Base-by-base conservation (phyloP, 2,113 vertebrate genomes). In the Centropristis striata region DNA sequence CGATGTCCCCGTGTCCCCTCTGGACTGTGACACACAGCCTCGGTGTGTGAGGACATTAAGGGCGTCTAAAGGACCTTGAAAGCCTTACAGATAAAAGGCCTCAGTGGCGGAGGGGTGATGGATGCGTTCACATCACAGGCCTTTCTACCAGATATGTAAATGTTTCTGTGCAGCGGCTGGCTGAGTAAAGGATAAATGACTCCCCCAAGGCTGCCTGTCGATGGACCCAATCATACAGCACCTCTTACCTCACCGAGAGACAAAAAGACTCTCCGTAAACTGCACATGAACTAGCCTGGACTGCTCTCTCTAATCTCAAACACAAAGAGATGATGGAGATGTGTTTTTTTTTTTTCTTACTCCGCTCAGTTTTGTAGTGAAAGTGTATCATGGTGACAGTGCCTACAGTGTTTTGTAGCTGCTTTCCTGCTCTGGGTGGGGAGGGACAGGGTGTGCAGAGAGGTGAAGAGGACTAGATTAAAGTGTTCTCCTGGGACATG, bases 321-420 rank as follows among this genome's bases (percentile, higher is more conserved):
- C 72, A 60, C 67, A 61, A 23, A 67, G 71, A 81, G 64, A 78
- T 74, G 39, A 75, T 7, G 65, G 44, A 73, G 51, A 67, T 13
- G 6, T 37, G 54, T 58, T 32, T 23, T 58, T 21, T 71, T 57
- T 50, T 75, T 86, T 85, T 78, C 41, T 80, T 80, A 68, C 69
- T 81, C 57, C 57, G 54, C 69, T 88, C 73, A 50, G 44, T 86
- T 91, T 83, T 90, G 73, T 87, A 88, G 90, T 87, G 69, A 71
- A 82, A 53, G 77, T 75, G 88, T 83, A 80, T 83, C 80, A 81
- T 74, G 83, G 85, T 93, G 87, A 78, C 84, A 81, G 93, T 95
- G 93, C 94, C 94, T 94, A 64, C 74, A 80, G 83, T 87, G 75
- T 87, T 93, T 92, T 88, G 82, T 90, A 84, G 89, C 86, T 72